A percentile compares a stretch with the other conserved stretches of the same genome.
These are phyloP conservation scores for Chionodraco myersi DNA, from an alignment of 2,113 vertebrate genomes.

Conservation along the genomic window DNA sequence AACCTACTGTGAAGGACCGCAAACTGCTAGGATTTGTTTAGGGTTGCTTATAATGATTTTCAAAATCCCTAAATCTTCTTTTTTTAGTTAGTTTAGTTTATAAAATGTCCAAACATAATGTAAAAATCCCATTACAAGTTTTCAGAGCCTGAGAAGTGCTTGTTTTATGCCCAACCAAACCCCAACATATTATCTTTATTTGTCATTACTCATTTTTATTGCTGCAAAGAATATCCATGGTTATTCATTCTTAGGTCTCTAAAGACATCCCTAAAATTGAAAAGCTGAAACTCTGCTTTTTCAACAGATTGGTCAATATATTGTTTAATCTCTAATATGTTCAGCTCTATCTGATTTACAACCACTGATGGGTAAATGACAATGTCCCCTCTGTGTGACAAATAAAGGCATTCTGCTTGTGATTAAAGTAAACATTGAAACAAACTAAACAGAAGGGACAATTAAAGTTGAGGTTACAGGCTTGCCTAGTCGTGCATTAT, in stretches of 20 bases:
- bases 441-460: neutral
- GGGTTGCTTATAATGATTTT: neutral
- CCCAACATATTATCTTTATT: neutral
- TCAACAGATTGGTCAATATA: neutral
- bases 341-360: neutral
- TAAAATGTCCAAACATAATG: too few relatives aligned
- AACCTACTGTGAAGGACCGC: neutral
- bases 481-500: neutral
- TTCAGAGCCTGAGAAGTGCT: neutral
- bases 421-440: too few relatives aligned
- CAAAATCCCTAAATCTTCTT: neutral
- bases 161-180: neutral
- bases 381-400: too few relatives aligned
- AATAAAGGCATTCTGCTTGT: too few relatives aligned
- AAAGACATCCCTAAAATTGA: neutral
- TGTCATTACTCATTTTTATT: neutral
- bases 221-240: neutral
- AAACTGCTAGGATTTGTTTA: neutral
- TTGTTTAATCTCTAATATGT: neutral
- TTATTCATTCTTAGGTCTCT: neutral
- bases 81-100: too few relatives aligned
- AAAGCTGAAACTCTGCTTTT: neutral
- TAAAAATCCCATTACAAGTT: neutral
- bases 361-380: too few relatives aligned
- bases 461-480: neutral